phyloP scores from a whole-genome alignment of 2,888 invertebrate species.

The Melieria picta region DNA sequence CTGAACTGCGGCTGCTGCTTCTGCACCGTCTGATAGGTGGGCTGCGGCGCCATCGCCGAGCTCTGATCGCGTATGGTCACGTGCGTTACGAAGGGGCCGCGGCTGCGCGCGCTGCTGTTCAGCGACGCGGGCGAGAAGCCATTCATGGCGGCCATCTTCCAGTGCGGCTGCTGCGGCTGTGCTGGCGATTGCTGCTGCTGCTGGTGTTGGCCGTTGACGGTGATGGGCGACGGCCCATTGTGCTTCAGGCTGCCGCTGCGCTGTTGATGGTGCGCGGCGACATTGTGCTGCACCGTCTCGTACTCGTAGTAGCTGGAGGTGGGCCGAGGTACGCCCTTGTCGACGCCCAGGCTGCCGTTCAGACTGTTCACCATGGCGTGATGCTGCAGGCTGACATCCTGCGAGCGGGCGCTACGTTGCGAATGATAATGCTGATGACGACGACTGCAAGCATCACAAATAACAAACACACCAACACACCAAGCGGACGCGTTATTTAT shows the following conservation, averaged over 20 bases:
- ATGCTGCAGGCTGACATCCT: slow-evolving; percentile 66
- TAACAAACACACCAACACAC: not conserved
- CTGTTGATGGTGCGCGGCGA: slow-evolving; percentile 52
- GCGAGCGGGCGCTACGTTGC: slow-evolving; percentile 71
- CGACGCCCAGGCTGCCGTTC: not conserved
- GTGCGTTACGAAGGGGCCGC: slow-evolving; percentile 73
- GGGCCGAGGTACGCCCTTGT: slow-evolving; percentile 68
- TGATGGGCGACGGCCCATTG: slow-evolving; percentile 50
- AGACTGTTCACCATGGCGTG: slow-evolving; percentile 65
- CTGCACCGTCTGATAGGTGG: slow-evolving; percentile 62
- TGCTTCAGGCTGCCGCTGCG: slow-evolving; percentile 63
- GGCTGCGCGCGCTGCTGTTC: slow-evolving; percentile 64
- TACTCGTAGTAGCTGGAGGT: slow-evolving; percentile 88
- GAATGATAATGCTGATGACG: slow-evolving; percentile 76
- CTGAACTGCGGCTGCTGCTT: slow-evolving; percentile 50
- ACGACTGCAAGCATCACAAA: slow-evolving; percentile 66
- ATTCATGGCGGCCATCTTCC: slow-evolving; percentile 62
- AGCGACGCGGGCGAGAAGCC: slow-evolving; percentile 61
- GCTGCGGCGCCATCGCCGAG: slow-evolving; percentile 49
- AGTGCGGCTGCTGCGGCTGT: slow-evolving; percentile 55
- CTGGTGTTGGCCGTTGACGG: slow-evolving; percentile 46
- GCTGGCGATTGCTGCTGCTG: slow-evolving; percentile 44
- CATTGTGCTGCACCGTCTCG: slow-evolving; percentile 78
- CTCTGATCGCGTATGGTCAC: slow-evolving; percentile 71
- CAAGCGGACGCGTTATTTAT: not conserved